Conservation (phyloP, 2,113 vertebrate species). For the Alethe castanea region DNA sequence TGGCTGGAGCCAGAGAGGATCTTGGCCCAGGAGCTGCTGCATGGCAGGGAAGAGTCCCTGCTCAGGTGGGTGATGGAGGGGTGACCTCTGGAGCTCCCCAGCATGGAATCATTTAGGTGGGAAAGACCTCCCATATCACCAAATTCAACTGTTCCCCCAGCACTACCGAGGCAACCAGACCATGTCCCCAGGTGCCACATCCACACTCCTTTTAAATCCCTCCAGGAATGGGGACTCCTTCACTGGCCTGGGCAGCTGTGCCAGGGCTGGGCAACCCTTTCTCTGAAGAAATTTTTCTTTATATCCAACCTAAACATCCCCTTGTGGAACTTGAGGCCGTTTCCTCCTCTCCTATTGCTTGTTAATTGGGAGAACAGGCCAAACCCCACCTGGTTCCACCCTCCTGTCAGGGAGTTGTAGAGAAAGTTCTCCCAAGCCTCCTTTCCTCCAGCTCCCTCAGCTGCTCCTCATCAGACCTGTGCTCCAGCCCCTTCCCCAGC, state of each 20-base stretch:
- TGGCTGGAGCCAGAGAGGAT: neutral
- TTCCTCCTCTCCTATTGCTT: neutral
- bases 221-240: neutral
- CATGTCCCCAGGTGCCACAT: neutral
- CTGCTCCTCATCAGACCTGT: neutral
- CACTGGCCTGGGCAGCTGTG: neutral
- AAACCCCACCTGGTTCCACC: neutral
- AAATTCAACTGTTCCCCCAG: neutral
- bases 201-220: rapidly evolving
- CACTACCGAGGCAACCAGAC: neutral
- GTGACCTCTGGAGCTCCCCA: neutral
- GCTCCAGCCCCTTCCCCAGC: neutral
- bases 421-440: neutral
- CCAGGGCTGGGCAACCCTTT: neutral
- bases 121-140: neutral
- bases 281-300: neutral
- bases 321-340: neutral
- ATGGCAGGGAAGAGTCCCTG: rapidly evolving
- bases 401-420: neutral
- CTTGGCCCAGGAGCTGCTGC: neutral
- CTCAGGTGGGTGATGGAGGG: rapidly evolving
- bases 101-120: neutral
- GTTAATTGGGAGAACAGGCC: neutral
- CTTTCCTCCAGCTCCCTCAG: neutral
- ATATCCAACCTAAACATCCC: neutral